A percentile compares a stretch with the other conserved stretches of the same genome.
Evolutionary conservation across 2,797 vertebrate genomes (phyloP).

Genomic region (Intellagama lesueurii): DNA sequence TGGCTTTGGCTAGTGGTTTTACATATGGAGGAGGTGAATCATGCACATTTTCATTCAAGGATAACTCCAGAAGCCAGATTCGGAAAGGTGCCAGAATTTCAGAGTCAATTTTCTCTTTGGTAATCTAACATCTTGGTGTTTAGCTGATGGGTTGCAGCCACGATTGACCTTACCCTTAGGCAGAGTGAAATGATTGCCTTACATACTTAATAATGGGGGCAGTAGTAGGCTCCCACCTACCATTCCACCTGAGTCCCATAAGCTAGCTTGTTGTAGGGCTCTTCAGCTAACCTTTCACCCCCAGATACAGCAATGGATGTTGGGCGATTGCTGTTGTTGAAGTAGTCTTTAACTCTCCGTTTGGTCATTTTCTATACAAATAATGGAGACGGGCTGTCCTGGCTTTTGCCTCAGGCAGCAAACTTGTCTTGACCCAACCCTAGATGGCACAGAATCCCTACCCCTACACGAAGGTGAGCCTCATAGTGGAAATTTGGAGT

Average conservation of each 20-base stretch:
- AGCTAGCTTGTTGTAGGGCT: not conserved
- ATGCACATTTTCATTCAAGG: not conserved
- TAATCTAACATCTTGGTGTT: not conserved
- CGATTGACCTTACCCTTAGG: not conserved
- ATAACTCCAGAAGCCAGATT: accelerated
- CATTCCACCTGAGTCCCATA: not conserved
- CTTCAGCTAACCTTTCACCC: not conserved
- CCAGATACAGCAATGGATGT: not conserved
- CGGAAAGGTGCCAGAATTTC: not conserved
- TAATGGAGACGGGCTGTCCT: not conserved
- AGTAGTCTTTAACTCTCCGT: not conserved
- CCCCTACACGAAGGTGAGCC: not conserved
- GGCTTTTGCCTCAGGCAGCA: not conserved
- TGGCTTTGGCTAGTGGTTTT: not conserved
- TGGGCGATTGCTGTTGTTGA: not conserved
- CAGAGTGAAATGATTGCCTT: not conserved
- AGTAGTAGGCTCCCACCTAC: not conserved
- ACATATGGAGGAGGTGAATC: accelerated
- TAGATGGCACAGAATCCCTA: not conserved
- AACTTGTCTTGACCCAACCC: not conserved
- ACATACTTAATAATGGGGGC: not conserved
- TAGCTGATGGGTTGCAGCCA: not conserved
- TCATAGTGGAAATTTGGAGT: not conserved
- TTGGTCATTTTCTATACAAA: not conserved
- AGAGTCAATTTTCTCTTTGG: not conserved